Conservation (phyloP, 2,113 vertebrate genomes). For the Perccottus glenii region DNA sequence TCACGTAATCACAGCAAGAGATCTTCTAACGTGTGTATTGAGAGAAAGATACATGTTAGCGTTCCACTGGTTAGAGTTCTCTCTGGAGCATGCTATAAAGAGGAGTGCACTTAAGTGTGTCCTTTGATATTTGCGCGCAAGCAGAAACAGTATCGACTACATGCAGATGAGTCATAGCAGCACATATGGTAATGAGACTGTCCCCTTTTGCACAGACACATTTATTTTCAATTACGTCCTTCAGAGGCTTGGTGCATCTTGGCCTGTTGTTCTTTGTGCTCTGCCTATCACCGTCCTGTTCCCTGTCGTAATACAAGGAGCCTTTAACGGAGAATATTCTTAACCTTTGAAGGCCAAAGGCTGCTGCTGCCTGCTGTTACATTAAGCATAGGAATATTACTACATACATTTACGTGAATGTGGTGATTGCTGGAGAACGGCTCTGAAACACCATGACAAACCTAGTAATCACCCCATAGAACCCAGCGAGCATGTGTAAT, state of each 20-base stretch:
- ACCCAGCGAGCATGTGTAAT: conserved; percentile 3
- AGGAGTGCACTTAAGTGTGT: conserved; percentile 30
- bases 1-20: conserved; percentile 24
- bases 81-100: conserved; percentile 20
- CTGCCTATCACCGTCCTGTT: conserved; percentile 50
- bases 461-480: conserved; percentile 12
- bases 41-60: conserved; percentile 42
- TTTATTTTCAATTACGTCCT: conserved; percentile 56
- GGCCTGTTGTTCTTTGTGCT: conserved; percentile 25
- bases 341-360: conserved; percentile 73
- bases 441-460: not conserved
- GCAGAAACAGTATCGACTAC: conserved; percentile 26
- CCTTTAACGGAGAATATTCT: conserved; percentile 61
- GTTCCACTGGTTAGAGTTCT: conserved; percentile 27
- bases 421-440: conserved; percentile 18
- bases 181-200: conserved; percentile 21
- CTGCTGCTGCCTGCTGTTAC: conserved; percentile 48
- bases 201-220: conserved; percentile 16
- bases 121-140: conserved; percentile 42
- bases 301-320: conserved; percentile 52
- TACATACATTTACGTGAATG: conserved; percentile 18
- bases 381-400: conserved; percentile 29
- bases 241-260: conserved; percentile 28
- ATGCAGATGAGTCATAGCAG: conserved; percentile 49
- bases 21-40: not conserved